phyloP scores from a whole-genome alignment of 2,113 vertebrate genomes.

The Colius striatus region DNA sequence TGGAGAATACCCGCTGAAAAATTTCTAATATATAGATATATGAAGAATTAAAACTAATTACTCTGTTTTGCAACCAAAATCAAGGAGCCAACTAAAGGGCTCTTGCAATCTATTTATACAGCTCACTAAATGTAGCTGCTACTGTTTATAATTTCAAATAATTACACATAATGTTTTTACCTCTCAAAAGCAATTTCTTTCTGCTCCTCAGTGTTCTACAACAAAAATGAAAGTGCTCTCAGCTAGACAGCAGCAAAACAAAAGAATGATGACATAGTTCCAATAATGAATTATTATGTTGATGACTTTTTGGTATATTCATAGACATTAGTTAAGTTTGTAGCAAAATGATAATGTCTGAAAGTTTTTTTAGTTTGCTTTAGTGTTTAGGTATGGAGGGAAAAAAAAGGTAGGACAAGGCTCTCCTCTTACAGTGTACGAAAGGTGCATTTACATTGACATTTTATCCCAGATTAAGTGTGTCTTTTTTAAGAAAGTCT shows the following conservation, averaged over 20 bases:
- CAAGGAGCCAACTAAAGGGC: background rate
- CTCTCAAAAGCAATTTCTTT: background rate
- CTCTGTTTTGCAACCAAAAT: background rate
- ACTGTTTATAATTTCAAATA: background rate
- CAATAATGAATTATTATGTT: background rate
- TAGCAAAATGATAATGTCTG: background rate
- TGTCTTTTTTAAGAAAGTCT: background rate
- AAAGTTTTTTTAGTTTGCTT: background rate
- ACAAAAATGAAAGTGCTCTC: constrained; percentile 9
- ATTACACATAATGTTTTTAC: background rate
- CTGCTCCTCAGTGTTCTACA: background rate
- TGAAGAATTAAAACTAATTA: background rate
- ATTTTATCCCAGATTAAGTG: background rate
- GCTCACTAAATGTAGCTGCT: background rate
- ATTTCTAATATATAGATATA: background rate
- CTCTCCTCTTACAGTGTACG: background rate
- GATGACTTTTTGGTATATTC: background rate
- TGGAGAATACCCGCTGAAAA: background rate
- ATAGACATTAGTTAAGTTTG: background rate
- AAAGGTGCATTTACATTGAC: background rate
- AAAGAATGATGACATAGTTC: background rate
- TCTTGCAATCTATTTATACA: background rate
- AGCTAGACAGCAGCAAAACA: background rate
- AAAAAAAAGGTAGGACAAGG: accelerated
- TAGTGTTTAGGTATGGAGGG: background rate